Evolutionary conservation across 2,888 invertebrate genomes (phyloP), one percentile per base, ranked within the genome.

Genomic region (Catocala nupta): DNA sequence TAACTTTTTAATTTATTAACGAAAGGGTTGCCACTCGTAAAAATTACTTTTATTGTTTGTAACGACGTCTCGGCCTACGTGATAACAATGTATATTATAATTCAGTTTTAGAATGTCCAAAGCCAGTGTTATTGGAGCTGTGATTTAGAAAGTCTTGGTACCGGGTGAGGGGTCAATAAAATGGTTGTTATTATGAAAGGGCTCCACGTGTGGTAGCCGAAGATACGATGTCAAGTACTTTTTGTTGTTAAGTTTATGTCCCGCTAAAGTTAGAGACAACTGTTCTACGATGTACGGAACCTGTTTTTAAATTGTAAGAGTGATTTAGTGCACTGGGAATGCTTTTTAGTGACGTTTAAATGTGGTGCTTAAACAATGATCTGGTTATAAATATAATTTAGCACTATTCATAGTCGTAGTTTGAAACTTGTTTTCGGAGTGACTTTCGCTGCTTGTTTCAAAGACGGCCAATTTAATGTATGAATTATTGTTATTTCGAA

Each of bases 11-110:
- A 94, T 94, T 93, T 94, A 94, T 94, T 92, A 93, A 89, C 88
- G 86, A 83, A 85, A 89, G 93, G 93, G 93, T 91, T 91, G 88
- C 88, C 81, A 83, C 88, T 92, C 91, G 89, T 94, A 93, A 94
- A 93, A 94, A 93, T 93, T 93, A 93, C 92, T 91, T 94, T 93
- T 93, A 93, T 93, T 93, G 92, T 94, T 89, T 86, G 90, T 92
- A 92, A 93, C 92, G 93, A 93, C 93, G 87, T 90, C 89, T 92
- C 90, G 81, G 93, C 93, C 93, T 93, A 92, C 92, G 90, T 93
- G 93, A 91, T 91, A 93, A 93, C 92, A 91, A 93, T 93, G 88
- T 89, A 84, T 78, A 85, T 80, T 87, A 91, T 93, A 93, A 90
- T 88, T 92, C 88, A 89, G 83, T 82, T 85, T 85, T 83, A 83